Evolutionary conservation across 2,888 invertebrate species (phyloP).

Genomic region (Alitta virens): DNA sequence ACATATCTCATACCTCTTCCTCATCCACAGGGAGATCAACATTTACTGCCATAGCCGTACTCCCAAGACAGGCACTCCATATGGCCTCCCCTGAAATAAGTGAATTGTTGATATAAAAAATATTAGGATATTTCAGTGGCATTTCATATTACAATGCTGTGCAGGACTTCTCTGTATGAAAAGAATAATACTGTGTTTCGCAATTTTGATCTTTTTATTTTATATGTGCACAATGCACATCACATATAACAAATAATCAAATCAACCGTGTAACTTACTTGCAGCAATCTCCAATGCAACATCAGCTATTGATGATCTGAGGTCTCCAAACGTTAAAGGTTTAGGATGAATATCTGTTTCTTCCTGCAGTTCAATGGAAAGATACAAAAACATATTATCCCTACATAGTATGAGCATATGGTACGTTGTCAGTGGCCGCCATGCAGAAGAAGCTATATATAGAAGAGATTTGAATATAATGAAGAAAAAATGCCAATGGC

Average conservation of each 20-base stretch:
- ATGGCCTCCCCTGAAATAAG: conserved; percentile 46
- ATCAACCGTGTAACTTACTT: conserved; percentile 34
- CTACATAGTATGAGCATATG: not conserved
- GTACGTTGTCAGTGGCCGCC: too few relatives aligned
- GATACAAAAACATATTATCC: not conserved
- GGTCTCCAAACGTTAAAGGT: conserved; percentile 46
- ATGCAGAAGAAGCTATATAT: too few relatives aligned
- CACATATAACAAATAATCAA: not conserved
- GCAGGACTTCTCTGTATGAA: not conserved
- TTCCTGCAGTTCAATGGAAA: conserved; percentile 30
- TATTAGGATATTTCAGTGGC: too few relatives aligned
- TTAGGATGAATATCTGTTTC: conserved; percentile 35
- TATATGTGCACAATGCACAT: too few relatives aligned
- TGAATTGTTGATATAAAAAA: too few relatives aligned
- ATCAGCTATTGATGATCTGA: conserved; percentile 43
- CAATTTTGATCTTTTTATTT: too few relatives aligned
- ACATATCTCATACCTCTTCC: too few relatives aligned
- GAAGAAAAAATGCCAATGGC: too few relatives aligned
- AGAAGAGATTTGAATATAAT: too few relatives aligned
- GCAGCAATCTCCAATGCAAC: conserved; percentile 49
- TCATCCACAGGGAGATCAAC: conserved; percentile 39
- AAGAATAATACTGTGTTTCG: too few relatives aligned
- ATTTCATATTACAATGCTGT: not conserved
- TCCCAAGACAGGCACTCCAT: conserved; percentile 45
- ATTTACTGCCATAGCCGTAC: conserved; percentile 45